These are phyloP conservation scores for Stratiolaelaps scimitus DNA, from an alignment of 1,140 invertebrate genomes.

Conservation along the genomic window DNA sequence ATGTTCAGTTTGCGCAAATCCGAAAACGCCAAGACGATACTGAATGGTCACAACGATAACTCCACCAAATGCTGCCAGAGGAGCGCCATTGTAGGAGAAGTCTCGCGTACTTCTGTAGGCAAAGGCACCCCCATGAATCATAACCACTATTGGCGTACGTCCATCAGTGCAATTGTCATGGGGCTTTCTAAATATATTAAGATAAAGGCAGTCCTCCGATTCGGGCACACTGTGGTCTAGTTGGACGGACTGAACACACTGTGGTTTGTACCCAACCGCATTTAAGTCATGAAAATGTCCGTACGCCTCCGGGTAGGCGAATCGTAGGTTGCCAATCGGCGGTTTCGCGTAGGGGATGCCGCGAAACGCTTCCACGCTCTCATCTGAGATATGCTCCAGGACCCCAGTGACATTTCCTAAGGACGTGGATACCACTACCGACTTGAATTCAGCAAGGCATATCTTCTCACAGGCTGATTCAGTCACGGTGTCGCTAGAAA, in stretches of 20 bases:
- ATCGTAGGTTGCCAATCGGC: slow-evolving; percentile 30
- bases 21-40: slow-evolving; percentile 44
- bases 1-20: slow-evolving; percentile 45
- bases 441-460: too few relatives aligned
- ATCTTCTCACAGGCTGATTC: too few relatives aligned
- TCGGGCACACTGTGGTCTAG: not conserved
- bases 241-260: not conserved
- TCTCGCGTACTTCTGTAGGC: slow-evolving; percentile 42
- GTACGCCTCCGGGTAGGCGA: not conserved
- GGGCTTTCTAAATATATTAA: slow-evolving; percentile 55
- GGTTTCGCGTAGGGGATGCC: slow-evolving; percentile 31
- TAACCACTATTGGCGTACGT: not conserved
- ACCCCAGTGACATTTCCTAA: not conserved
- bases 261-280: not conserved
- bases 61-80: slow-evolving; percentile 43
- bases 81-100: slow-evolving; percentile 45
- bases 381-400: not conserved
- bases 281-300: not conserved
- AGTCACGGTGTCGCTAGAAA: too few relatives aligned
- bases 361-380: not conserved
- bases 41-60: slow-evolving; percentile 48
- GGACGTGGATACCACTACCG: too few relatives aligned
- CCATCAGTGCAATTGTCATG: not conserved
- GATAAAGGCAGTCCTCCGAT: slow-evolving; percentile 73
- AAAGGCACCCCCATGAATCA: slow-evolving; percentile 29